These are phyloP conservation scores for Eupithecia inturbata DNA, from an alignment of 2,888 invertebrate genomes.

Conservation along the genomic window DNA sequence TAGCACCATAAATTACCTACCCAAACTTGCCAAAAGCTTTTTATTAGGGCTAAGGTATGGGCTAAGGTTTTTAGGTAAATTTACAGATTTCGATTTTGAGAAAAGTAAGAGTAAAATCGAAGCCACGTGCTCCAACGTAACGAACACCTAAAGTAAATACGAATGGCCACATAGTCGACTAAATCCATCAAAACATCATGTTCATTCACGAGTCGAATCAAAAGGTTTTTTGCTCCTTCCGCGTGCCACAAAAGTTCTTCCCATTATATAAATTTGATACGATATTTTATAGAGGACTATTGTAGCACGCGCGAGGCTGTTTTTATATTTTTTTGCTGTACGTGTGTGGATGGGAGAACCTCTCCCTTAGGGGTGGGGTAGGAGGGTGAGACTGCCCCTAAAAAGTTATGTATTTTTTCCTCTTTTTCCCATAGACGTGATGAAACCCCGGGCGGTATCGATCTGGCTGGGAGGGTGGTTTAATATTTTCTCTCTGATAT, in stretches of 20 bases:
- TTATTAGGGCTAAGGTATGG: too few relatives aligned
- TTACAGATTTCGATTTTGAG: too few relatives aligned
- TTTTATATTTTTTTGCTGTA: slow-evolving; percentile 66
- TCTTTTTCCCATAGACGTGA: slow-evolving; percentile 82
- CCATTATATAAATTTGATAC: slow-evolving; percentile 80
- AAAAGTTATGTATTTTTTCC: slow-evolving; percentile 84
- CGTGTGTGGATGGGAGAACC: slow-evolving; percentile 50
- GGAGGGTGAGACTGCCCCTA: slow-evolving; percentile 72
- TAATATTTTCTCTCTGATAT: slow-evolving; percentile 54
- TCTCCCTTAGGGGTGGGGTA: slow-evolving; percentile 50
- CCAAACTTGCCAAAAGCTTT: too few relatives aligned
- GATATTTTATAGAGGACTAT: slow-evolving; percentile 72
- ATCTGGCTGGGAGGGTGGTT: slow-evolving; percentile 58
- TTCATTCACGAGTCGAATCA: slow-evolving; percentile 60
- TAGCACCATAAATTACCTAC: too few relatives aligned
- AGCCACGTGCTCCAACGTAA: slow-evolving; percentile 16
- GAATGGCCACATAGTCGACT: slow-evolving; percentile 32
- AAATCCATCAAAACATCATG: slow-evolving; percentile 61
- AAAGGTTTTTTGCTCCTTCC: slow-evolving; percentile 66
- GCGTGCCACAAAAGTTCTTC: slow-evolving; percentile 71
- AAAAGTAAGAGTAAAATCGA: neutral
- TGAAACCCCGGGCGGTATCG: slow-evolving; percentile 80
- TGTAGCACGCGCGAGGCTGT: slow-evolving; percentile 76
- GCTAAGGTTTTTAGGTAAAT: too few relatives aligned
- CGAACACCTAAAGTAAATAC: slow-evolving; percentile 23